Base-by-base conservation (phyloP, 2,888 invertebrate species). In the Patella pellucida region DNA sequence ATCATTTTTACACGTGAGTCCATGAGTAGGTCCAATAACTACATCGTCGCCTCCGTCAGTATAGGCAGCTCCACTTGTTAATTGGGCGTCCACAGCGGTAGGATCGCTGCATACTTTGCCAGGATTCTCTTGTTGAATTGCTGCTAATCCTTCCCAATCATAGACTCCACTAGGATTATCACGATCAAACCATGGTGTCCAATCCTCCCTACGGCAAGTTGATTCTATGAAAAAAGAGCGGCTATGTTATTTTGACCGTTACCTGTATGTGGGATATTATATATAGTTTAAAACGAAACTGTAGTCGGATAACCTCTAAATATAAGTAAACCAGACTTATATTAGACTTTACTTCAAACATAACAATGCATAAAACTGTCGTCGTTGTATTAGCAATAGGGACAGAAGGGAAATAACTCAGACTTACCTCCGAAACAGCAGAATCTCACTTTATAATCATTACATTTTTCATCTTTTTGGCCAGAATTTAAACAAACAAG, bases 141-240 rank as follows among this genome's bases (percentile, higher is more conserved):
- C 3, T 23, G 62, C 19, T 23, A 62, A 62, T 12, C 11, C 62
- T 62, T 62, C 62, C 19, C 23, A 62, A 23, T 62, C 62, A 62
- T 19, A 19, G 23, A 9, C 7, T 23, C 62, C 62, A 19, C 62
- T 62, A 23, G 62, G 62, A 23, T 62, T 23, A 14, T 62, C 62
- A 62, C 62, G 62, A 62, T 62, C 62, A 62, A 11, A 62, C 62
- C 62, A 62, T 3, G 62, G 23, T 62, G 62, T 62, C 62, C 62
- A 62, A 62, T 62, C n/a, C 23, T 62, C 62, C 16, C 23, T 19
- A 62, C n/a, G 62, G 16, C 62, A 62, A 9, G 62, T 19, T 11
- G 62, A 62, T 62, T 41, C 41, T 41, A 27, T 27, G 27, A 27
- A 27, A 27, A 27, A 27, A 27, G 27, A 27, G 27, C 27, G 3